Conservation (phyloP, 2,797 vertebrate species). For the Macrochelys suwanniensis region DNA sequence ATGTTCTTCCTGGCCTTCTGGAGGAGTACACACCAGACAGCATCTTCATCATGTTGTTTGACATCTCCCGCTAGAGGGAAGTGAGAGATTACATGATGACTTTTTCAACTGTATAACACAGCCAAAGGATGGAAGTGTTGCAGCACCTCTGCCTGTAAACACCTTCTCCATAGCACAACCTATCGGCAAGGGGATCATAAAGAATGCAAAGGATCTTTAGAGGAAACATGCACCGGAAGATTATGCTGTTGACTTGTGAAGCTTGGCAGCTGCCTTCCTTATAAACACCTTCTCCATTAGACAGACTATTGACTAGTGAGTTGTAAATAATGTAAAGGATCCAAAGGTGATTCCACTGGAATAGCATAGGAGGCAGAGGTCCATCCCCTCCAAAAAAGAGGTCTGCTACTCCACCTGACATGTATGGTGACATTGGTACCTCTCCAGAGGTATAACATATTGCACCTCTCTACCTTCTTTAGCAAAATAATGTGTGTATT, state of each 20-base stretch:
- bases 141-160: constrained; percentile 68
- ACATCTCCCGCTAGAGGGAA: constrained; percentile 59
- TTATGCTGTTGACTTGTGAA: not conserved
- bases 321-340: constrained; percentile 2
- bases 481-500: not conserved
- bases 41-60: constrained; percentile 61
- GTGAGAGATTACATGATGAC: constrained; percentile 31
- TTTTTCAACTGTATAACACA: constrained; percentile 37
- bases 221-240: constrained; percentile 19
- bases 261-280: constrained; percentile 16
- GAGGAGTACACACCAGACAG: constrained; percentile 33
- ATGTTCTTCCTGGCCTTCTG: constrained; percentile 67
- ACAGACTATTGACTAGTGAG: not conserved
- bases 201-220: constrained; percentile 4
- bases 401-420: rapidly evolving
- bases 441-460: not conserved
- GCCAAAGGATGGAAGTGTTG: constrained; percentile 48
- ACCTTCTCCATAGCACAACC: constrained; percentile 11
- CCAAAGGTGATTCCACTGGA: not conserved
- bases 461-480: not conserved
- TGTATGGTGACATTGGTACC: not conserved
- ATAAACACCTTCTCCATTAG: constrained; percentile 18
- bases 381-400: not conserved
- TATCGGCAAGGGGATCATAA: constrained; percentile 37
- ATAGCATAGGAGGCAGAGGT: not conserved